These are phyloP conservation scores for Archivesica marissinica DNA, from an alignment of 1,140 invertebrate species.

Conservation along the genomic window DNA sequence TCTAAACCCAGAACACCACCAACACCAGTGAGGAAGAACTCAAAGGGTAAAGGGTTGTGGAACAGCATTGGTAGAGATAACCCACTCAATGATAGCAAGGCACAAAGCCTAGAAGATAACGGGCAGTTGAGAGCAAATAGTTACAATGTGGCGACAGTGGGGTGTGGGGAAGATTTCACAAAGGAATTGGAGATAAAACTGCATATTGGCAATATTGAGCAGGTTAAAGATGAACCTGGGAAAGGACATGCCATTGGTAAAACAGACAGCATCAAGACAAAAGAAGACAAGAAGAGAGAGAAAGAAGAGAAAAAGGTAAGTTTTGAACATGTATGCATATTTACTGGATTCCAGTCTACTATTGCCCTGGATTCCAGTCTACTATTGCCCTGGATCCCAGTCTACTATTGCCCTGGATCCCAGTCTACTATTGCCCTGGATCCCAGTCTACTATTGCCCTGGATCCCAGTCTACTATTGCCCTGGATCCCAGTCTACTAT, in stretches of 20 bases:
- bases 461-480: too few relatives aligned
- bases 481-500: too few relatives aligned
- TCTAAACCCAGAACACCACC: not conserved
- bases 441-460: too few relatives aligned
- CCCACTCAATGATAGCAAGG: not conserved
- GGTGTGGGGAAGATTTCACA: not conserved
- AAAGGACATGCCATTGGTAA: not conserved
- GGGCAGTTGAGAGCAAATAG: not conserved
- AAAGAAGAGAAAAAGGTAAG: conserved; percentile 35
- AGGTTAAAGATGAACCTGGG: not conserved
- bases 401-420: too few relatives aligned
- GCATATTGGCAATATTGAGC: conserved; percentile 11
- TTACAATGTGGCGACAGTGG: not conserved
- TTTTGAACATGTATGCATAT: not conserved
- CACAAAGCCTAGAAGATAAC: not conserved
- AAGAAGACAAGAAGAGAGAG: conserved; percentile 32
- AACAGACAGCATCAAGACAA: conserved; percentile 22
- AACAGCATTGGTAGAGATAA: not conserved
- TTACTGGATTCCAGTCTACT: too few relatives aligned
- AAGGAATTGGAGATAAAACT: conserved; percentile 36
- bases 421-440: too few relatives aligned
- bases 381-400: too few relatives aligned
- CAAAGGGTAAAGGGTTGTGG: not conserved
- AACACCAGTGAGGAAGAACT: not conserved
- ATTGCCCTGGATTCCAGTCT: too few relatives aligned